Evolutionary conservation across 1,140 invertebrate genomes (phyloP).

Genomic region (Cephus cinctus): DNA sequence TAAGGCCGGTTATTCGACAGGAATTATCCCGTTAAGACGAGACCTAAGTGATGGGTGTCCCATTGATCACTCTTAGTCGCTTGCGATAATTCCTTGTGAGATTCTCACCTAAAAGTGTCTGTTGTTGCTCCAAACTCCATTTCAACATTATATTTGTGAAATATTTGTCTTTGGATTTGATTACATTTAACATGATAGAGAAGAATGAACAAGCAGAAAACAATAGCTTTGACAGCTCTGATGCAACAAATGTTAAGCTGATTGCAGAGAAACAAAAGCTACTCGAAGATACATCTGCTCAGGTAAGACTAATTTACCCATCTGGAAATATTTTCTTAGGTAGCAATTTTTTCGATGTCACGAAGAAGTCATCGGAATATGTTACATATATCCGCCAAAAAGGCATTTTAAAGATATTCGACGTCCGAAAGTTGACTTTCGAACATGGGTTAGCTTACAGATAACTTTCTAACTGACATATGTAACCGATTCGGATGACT

Average conservation of each 20-base stretch:
- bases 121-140: not conserved
- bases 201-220: not conserved
- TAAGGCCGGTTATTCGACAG: not conserved
- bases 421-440: not conserved
- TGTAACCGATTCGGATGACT: not conserved
- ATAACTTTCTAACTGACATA: not conserved
- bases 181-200: not conserved
- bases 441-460: not conserved
- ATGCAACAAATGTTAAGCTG: constrained; percentile 30
- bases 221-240: not conserved
- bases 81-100: too few relatives aligned
- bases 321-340: constrained; percentile 2
- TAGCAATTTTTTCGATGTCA: not conserved
- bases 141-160: not conserved
- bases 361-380: not conserved
- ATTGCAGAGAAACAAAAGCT: constrained; percentile 41
- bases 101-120: not conserved
- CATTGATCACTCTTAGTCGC: not conserved
- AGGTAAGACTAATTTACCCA: constrained; percentile 26
- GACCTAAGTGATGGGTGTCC: not conserved
- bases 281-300: constrained; percentile 34
- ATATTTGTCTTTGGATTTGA: too few relatives aligned
- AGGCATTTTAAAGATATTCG: not conserved
- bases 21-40: not conserved
- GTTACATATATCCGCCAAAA: not conserved